These are phyloP conservation scores for Sinelater perroti DNA, from an alignment of 2,888 invertebrate species.

Conservation along the genomic window DNA sequence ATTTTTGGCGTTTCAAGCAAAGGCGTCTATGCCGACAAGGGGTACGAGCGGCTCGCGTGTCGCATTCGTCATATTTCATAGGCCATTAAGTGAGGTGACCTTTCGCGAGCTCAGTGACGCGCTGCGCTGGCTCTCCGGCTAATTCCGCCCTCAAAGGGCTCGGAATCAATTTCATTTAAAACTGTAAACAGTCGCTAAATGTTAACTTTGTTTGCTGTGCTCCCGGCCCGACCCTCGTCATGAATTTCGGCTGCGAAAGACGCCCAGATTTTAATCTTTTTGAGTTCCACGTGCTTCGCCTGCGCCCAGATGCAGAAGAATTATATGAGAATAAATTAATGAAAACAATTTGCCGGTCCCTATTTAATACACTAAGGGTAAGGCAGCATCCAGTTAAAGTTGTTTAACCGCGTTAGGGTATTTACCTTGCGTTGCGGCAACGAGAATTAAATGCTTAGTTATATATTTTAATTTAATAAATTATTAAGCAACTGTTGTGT, in stretches of 20 bases:
- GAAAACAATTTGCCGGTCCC: too few species aligned
- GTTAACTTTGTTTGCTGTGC: conserved; percentile 20
- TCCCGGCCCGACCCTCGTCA: not conserved
- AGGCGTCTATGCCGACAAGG: conserved; percentile 15
- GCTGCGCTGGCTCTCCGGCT: conserved; percentile 12
- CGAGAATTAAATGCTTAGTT: too few species aligned
- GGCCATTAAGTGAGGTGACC: conserved; percentile 36
- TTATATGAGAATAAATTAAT: too few species aligned
- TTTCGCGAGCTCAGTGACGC: conserved; percentile 30
- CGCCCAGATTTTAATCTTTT: conserved; percentile 14
- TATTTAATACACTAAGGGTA: too few species aligned
- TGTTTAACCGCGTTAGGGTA: too few species aligned
- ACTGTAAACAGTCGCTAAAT: conserved; percentile 19
- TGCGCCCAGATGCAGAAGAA: too few species aligned
- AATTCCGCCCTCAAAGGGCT: conserved; percentile 9
- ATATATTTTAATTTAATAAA: too few species aligned
- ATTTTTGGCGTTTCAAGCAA: conserved; percentile 17
- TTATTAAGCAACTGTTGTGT: too few species aligned
- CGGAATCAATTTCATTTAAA: conserved; percentile 18
- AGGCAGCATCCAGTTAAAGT: too few species aligned
- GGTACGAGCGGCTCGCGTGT: conserved; percentile 30
- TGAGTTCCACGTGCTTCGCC: too few species aligned
- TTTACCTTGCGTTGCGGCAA: too few species aligned
- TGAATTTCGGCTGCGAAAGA: conserved; percentile 1
- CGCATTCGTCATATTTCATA: conserved; percentile 35